phyloP scores from a whole-genome alignment of 2,797 vertebrate species.

The Tragelaphus eurycerus region DNA sequence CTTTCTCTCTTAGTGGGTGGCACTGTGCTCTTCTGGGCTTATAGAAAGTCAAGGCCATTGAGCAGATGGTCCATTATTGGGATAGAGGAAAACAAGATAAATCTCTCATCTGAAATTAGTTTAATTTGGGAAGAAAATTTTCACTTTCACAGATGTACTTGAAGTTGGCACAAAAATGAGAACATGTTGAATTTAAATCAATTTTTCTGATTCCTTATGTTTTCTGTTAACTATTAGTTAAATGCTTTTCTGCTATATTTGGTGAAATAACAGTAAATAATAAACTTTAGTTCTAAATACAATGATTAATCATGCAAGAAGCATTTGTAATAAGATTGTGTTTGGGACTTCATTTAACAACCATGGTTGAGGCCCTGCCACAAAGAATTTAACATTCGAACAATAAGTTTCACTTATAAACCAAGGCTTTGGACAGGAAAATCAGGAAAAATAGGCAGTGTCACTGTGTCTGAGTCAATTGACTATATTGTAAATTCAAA shows the following conservation, averaged over 20 bases:
- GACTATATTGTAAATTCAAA: not conserved
- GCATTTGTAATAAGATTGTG: not conserved
- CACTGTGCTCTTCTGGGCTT: not conserved
- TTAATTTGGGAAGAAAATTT: constrained; percentile 55
- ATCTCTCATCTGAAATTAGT: constrained; percentile 49
- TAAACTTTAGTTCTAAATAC: constrained; percentile 22
- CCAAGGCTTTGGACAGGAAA: not conserved
- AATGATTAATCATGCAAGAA: constrained; percentile 28
- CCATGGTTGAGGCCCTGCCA: not conserved
- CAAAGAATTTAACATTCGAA: not conserved
- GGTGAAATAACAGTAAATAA: constrained; percentile 61
- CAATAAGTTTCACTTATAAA: not conserved
- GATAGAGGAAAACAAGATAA: constrained; percentile 41
- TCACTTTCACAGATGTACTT: constrained; percentile 56
- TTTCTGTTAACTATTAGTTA: constrained; percentile 66
- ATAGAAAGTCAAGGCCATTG: constrained; percentile 19
- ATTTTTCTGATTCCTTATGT: constrained; percentile 57
- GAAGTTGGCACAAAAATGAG: constrained; percentile 54
- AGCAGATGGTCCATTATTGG: constrained; percentile 44
- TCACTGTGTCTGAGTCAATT: not conserved
- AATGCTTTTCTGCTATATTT: constrained; percentile 50
- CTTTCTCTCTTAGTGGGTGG: not conserved
- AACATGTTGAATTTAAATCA: constrained; percentile 67
- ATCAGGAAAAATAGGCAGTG: not conserved
- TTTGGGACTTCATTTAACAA: not conserved